phyloP scores from a whole-genome alignment of 2,113 vertebrate species.

The Tapirus terrestris region DNA sequence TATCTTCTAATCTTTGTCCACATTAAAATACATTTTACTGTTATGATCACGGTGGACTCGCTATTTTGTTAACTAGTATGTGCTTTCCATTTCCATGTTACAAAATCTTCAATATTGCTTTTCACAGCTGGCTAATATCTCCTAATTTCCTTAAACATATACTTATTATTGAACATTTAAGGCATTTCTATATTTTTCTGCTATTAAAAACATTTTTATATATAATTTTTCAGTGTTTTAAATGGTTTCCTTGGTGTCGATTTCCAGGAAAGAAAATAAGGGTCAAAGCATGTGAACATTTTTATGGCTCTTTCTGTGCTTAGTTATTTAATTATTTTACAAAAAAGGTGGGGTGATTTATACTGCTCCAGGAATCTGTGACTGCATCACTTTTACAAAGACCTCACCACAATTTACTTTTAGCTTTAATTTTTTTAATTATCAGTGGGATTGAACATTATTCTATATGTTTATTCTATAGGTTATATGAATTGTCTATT shows the following conservation, averaged over 20 bases:
- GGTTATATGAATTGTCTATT: not conserved
- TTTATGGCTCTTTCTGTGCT: not conserved
- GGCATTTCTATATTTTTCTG: not conserved
- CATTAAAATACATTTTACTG: not conserved
- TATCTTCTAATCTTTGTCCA: not conserved
- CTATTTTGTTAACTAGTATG: not conserved
- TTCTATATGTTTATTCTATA: not conserved
- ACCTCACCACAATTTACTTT: not conserved
- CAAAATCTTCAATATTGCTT: not conserved
- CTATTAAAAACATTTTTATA: conserved; percentile 11
- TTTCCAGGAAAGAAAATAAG: not conserved
- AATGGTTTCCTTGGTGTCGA: not conserved
- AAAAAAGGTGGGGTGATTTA: not conserved
- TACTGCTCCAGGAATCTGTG: not conserved
- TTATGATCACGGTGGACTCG: not conserved
- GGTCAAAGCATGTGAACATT: not conserved
- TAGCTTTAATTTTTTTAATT: conserved; percentile 19
- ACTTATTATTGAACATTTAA: not conserved
- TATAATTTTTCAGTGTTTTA: not conserved
- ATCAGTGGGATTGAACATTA: not conserved
- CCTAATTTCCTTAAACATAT: not conserved
- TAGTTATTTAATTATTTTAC: not conserved
- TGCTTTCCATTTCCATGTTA: not conserved
- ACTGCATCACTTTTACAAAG: not conserved
- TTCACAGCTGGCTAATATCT: not conserved